Evolutionary conservation across 2,113 vertebrate genomes (phyloP), one percentile per base, ranked within the genome.

Genomic region (Caretta caretta): DNA sequence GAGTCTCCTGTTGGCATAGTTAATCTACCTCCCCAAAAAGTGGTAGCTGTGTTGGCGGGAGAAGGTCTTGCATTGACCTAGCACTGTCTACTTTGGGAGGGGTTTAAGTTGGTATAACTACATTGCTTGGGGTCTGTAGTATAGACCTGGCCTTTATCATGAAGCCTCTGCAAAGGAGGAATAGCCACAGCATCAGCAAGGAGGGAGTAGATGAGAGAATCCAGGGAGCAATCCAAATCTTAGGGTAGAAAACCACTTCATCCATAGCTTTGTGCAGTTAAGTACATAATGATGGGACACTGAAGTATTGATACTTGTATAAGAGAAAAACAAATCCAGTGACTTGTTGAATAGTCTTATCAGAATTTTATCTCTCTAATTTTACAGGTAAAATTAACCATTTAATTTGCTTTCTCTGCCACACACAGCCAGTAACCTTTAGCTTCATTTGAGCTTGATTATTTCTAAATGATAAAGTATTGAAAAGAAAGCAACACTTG

Each of bases 221-320:
- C 42, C 69, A 91, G 0, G 86, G 84, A 29, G 51, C 31, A 13
- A 46, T 81, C 92, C 92, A 81, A 62, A 31, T 56, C 85, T 42
- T 84, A 4, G 54, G 96, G 94, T 81, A 94, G 89, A 90, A 90
- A 14, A 92, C 76, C 96, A 92, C 95, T 65, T 96, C 95, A 97
- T 97, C 87, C 96, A 97, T 88, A 96, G 96, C 4, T 84, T 91
- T 93, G 29, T 91, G 72, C 35, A n/a, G 80, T 81, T 87, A 51
- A 54, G n/a, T 94, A 95, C 49, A 49, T 90, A 89, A 54, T 92
- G 25, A 62, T 59, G 85, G 78, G 62, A 57, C 7, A 54, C 35
- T 93, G 1, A 80, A 93, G 90, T 46, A n/a, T 12, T 82, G 69
- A 22, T n/a, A 72, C 19, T 72, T 72, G 19, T 92, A n/a, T 90